Conservation (phyloP, 2,113 vertebrate genomes). For the Silurus asotus region DNA sequence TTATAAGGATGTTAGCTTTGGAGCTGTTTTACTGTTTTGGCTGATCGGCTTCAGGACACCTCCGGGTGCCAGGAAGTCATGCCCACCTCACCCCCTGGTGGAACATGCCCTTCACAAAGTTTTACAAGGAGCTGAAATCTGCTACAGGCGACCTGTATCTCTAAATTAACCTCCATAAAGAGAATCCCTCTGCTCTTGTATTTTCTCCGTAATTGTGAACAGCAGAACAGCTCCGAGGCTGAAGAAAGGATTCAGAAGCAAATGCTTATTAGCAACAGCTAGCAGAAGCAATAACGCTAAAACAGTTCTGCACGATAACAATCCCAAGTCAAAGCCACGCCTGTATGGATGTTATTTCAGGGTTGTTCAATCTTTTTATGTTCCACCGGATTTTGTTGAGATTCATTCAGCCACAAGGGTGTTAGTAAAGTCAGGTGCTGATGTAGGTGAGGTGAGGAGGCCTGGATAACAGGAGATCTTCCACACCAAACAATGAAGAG, state of each 20-base stretch:
- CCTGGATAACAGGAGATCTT: too few species aligned
- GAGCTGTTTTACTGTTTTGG: slow-evolving; percentile 21
- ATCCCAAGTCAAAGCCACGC: not conserved
- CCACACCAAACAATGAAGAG: too few species aligned
- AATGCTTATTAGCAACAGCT: too few species aligned
- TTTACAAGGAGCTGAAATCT: not conserved
- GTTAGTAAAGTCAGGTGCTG: too few species aligned
- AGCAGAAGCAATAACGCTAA: not conserved
- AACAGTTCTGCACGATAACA: not conserved
- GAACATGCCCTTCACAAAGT: not conserved
- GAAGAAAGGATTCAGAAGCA: not conserved
- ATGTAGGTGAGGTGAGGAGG: too few species aligned
- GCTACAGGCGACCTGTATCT: slow-evolving; percentile 27
- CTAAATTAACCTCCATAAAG: slow-evolving; percentile 23
- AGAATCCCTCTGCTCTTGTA: slow-evolving; percentile 14
- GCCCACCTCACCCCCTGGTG: not conserved
- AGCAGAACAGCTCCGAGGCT: slow-evolving; percentile 28
- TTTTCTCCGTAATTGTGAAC: slow-evolving; percentile 25
- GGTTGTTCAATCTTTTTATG: not conserved
- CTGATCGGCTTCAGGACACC: not conserved
- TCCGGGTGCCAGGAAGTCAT: not conserved
- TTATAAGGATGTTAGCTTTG: slow-evolving; percentile 6
- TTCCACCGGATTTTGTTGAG: too few species aligned
- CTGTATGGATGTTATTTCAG: not conserved
- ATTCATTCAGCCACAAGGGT: too few species aligned